Percentiles rank a stretch among this genome's conserved stretches.
phyloP scores from a whole-genome alignment of 2,113 vertebrate species.

The Hemicordylus capensis region DNA sequence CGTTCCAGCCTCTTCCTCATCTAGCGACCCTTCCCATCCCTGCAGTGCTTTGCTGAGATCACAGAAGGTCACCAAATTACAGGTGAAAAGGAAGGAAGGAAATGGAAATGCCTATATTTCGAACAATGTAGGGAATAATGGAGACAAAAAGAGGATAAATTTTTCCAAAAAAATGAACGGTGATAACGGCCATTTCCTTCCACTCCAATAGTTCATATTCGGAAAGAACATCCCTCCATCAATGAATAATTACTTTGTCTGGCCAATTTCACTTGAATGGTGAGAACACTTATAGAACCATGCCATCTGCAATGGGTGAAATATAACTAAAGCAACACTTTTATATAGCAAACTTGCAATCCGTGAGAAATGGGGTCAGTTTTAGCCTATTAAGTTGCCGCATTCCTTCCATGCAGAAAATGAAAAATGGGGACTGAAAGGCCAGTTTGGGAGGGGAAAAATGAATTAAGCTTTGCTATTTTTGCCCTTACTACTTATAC shows the following conservation, averaged over 20 bases:
- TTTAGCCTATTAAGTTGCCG: not conserved
- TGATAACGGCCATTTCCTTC: conserved; percentile 17
- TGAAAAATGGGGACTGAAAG: not conserved
- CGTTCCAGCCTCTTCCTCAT: not conserved
- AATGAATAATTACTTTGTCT: not conserved
- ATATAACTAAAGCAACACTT: not conserved
- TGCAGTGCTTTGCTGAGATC: not conserved
- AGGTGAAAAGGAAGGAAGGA: conserved; percentile 20
- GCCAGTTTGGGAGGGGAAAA: not conserved
- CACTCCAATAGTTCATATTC: not conserved
- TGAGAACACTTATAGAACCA: not conserved
- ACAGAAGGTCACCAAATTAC: not conserved
- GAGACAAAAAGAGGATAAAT: conserved; percentile 12
- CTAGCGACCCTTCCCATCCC: not conserved
- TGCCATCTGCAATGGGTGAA: not conserved
- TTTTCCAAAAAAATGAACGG: not conserved
- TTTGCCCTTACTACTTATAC: not conserved
- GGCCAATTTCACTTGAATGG: not conserved
- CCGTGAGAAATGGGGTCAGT: not conserved
- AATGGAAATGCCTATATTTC: not conserved
- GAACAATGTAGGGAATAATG: conserved; percentile 11
- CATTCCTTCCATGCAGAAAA: not conserved
- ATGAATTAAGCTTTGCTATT: not conserved
- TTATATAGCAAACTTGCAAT: not conserved
- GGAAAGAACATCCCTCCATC: not conserved